These are phyloP conservation scores for Dendrocincla fuliginosa DNA, from an alignment of 2,797 vertebrate species.

Conservation along the genomic window DNA sequence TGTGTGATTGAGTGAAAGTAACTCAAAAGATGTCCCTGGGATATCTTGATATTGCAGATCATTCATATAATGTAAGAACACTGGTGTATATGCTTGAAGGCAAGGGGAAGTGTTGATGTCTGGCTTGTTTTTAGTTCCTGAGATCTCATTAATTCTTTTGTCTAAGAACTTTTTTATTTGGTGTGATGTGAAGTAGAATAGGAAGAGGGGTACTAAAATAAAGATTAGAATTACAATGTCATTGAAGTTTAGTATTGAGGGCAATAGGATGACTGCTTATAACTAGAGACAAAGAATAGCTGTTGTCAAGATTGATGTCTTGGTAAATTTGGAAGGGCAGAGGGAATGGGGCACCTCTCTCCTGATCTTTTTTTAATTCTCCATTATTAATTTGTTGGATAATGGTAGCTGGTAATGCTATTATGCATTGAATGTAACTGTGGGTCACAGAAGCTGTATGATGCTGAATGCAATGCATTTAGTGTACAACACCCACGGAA, in stretches of 20 bases:
- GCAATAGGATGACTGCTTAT: not conserved
- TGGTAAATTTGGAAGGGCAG: not conserved
- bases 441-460: not conserved
- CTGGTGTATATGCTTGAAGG: not conserved
- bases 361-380: not conserved
- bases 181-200: not conserved
- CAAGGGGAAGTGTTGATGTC: accelerated
- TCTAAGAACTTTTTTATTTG: not conserved
- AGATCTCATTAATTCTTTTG: not conserved
- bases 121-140: not conserved
- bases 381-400: not conserved
- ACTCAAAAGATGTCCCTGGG: not conserved
- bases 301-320: not conserved
- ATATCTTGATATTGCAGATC: not conserved
- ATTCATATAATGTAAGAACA: not conserved
- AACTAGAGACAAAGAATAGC: not conserved
- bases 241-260: not conserved
- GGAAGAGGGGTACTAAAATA: not conserved
- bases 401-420: not conserved
- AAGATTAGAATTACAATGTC: not conserved
- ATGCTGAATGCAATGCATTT: not conserved
- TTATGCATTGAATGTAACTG: not conserved
- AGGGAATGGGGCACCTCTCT: not conserved
- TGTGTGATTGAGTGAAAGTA: not conserved
- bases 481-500: not conserved